phyloP scores from a whole-genome alignment of 2,113 vertebrate species.

The Baryphthengus martii region DNA sequence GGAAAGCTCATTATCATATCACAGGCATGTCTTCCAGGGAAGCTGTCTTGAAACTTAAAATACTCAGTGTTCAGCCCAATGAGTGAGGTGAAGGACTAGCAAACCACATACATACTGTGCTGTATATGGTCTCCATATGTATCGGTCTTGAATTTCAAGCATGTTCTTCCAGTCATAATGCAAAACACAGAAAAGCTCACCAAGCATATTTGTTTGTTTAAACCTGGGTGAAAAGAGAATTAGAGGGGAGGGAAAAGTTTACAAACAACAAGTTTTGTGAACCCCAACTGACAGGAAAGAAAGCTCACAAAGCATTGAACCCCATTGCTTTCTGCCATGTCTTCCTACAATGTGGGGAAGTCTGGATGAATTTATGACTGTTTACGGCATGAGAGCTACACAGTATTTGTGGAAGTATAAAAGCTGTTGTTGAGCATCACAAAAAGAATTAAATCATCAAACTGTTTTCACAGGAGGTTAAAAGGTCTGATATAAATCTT shows the following conservation, averaged over 20 bases:
- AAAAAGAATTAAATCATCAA: constrained; percentile 49
- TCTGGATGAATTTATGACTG: constrained; percentile 1
- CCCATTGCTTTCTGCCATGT: not conserved
- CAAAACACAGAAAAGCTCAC: not conserved
- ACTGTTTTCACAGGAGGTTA: constrained; percentile 33
- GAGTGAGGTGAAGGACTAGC: fast-evolving
- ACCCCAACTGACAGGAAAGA: not conserved
- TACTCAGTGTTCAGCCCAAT: fast-evolving
- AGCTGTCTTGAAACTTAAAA: not conserved
- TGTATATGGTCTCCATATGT: constrained; percentile 1
- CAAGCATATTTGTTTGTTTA: not conserved
- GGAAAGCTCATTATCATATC: not conserved
- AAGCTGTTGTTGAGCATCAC: constrained; percentile 16
- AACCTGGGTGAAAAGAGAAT: not conserved
- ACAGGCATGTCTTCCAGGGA: not conserved
- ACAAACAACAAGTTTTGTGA: not conserved
- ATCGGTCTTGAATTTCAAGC: not conserved
- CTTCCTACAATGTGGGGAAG: not conserved
- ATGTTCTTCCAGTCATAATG: not conserved
- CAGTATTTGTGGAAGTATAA: constrained; percentile 24
- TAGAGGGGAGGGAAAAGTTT: not conserved
- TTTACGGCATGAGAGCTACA: not conserved
- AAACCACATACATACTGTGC: fast-evolving
- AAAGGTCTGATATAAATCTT: constrained; percentile 36
- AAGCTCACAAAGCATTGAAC: not conserved